Evolutionary conservation across 2,888 invertebrate genomes (phyloP), one percentile per base, ranked within the genome.

Genomic region (Melinaea menophilus): DNA sequence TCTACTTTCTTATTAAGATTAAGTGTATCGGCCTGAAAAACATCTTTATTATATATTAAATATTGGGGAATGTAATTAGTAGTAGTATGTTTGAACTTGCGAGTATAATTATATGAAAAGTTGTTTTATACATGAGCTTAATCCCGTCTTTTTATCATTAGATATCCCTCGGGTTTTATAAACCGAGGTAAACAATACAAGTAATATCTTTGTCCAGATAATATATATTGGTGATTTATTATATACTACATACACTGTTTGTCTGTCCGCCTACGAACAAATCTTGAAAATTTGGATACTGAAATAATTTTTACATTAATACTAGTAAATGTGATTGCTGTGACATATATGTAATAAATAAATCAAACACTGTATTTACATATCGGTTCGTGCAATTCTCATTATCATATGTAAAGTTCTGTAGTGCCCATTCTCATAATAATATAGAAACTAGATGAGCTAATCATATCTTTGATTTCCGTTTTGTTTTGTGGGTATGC

Each of bases 401-500:
- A 51, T 51, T 51, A 9, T 51, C 5, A 51, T 31, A 51, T 31
- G 31, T 31, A 31, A 31, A 31, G 22, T 51, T 51, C 5, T 11
- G 22, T 51, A 31, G 51, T 51, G 31, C 51, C 22, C 22, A 22
- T 51, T 51, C 31, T 31, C 22, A 51, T 22, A 51, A 9, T 13
- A 41, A 41, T 31, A 51, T 31, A 51, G 31, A 51, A 9, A 31
- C 51, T 31, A 11, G 31, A 31, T 31, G 51, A 31, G 51, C 31
- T 22, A 5, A n/a, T 51, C 5, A 31, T 51, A 56, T 51, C 59
- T 56, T 56, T 34, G 48, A 63, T 59, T 63, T 63, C 59, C 56
- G 51, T 56, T 41, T 34, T 37, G 22, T 22, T 1, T n/a, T 22
- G 22, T 22, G 5, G 31, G 37, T 37, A 37, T 41, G 13, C 22